phyloP scores from a whole-genome alignment of 2,113 vertebrate genomes.

The Microtus richardsoni region DNA sequence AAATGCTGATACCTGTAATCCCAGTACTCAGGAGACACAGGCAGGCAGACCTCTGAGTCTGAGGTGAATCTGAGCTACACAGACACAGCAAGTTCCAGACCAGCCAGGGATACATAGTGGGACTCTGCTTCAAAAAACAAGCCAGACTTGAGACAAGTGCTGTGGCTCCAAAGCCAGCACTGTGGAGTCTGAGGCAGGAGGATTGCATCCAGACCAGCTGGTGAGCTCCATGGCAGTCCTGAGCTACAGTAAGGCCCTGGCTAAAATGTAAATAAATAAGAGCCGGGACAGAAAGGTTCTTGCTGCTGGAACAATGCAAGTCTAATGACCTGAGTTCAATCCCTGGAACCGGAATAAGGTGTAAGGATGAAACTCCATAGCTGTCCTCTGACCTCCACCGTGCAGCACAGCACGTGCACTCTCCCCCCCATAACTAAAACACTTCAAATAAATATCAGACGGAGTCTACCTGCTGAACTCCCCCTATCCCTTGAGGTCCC shows the following conservation, averaged over 20 bases:
- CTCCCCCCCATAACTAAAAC: neutral
- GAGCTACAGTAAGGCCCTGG: neutral
- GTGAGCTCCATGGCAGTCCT: neutral
- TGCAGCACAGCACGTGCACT: neutral
- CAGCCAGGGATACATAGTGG: neutral
- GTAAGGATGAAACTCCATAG: too few relatives aligned
- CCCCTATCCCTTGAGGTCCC: neutral
- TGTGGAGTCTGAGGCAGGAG: neutral
- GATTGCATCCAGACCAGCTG: neutral
- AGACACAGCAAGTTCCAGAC: neutral
- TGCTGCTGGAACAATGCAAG: neutral
- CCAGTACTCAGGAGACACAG: neutral
- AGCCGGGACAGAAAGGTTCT: neutral
- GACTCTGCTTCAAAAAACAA: neutral
- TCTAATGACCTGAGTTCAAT: neutral
- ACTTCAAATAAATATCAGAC: neutral
- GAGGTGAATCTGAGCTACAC: neutral
- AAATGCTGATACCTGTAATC: neutral
- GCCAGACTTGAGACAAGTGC: neutral
- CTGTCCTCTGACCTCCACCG: neutral
- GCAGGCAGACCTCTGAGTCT: neutral
- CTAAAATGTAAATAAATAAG: neutral
- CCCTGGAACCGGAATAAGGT: neutral
- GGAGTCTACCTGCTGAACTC: neutral
- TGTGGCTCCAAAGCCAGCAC: neutral